Conservation (phyloP, 1,140 invertebrate genomes). For the Neodiprion fabricii region DNA sequence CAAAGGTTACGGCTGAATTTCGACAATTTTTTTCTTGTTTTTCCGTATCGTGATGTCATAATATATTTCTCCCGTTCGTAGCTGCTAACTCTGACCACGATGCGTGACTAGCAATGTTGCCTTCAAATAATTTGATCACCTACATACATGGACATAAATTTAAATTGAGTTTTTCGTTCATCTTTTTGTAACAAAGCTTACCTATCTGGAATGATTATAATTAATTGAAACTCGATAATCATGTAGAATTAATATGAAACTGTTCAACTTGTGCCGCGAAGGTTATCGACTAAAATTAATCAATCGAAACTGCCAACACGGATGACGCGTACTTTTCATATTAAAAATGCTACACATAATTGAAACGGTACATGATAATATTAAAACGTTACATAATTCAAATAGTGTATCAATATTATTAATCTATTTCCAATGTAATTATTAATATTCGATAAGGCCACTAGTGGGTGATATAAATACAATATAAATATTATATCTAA, state of each 20-base stretch:
- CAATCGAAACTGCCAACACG: not conserved
- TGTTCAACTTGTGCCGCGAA: no score
- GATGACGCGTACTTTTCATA: not conserved
- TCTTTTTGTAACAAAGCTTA: constrained; percentile 32
- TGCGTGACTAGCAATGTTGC: not conserved
- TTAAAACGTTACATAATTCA: not conserved
- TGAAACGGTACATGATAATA: not conserved
- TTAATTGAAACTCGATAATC: constrained; percentile 36
- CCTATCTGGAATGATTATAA: constrained; percentile 55
- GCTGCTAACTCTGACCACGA: not conserved
- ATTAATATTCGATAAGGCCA: constrained; percentile 57
- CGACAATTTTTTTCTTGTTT: not conserved
- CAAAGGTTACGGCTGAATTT: no score
- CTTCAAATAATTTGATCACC: constrained; percentile 25
- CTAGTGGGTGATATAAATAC: constrained; percentile 60
- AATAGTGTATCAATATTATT: constrained; percentile 42
- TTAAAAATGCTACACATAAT: not conserved
- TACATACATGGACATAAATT: constrained; percentile 40
- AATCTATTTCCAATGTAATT: constrained; percentile 43
- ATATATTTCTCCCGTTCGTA: not conserved
- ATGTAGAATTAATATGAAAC: constrained; percentile 24
- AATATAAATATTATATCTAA: constrained; percentile 52
- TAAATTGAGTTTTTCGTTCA: not conserved
- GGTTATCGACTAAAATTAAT: no score
- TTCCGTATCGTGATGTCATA: not conserved